These are phyloP conservation scores for Oryzias melastigma DNA, from an alignment of 2,113 vertebrate species.

Conservation along the genomic window DNA sequence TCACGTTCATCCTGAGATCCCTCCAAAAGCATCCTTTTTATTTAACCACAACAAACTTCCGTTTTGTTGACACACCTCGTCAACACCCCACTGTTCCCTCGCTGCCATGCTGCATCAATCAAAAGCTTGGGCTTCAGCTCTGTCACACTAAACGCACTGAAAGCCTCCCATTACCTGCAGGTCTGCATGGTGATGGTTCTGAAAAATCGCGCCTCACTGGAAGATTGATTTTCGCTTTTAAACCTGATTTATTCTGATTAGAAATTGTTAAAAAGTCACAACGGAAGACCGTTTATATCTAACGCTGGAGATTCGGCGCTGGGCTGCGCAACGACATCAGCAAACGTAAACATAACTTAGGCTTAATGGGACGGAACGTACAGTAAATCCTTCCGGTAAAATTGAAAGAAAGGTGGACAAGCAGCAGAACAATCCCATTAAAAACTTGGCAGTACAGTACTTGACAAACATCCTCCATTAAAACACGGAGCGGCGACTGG, in stretches of 20 bases:
- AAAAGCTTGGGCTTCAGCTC: constrained; percentile 11
- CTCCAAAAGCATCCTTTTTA: constrained; percentile 18
- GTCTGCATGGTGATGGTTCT: background rate
- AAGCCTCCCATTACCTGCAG: constrained; percentile 10
- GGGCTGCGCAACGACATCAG: background rate
- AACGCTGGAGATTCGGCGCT: background rate
- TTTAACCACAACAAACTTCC: constrained; percentile 40
- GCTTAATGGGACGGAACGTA: background rate
- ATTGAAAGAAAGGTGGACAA: constrained; percentile 27
- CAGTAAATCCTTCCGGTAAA: constrained; percentile 47
- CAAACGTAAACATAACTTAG: constrained; percentile 12
- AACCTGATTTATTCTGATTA: background rate
- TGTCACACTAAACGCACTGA: constrained; percentile 26
- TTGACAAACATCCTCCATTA: constrained; percentile 25
- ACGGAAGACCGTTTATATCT: constrained; percentile 5
- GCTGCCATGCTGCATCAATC: constrained; percentile 39
- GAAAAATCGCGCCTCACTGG: background rate
- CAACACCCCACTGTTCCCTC: constrained; percentile 46
- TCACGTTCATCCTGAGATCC: background rate
- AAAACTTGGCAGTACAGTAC: background rate
- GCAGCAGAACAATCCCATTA: constrained; percentile 4
- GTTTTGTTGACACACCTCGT: constrained; percentile 47
- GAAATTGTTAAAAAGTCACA: constrained; percentile 14
- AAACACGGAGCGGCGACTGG: background rate
- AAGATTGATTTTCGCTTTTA: too few species aligned